Evolutionary conservation across 1,140 invertebrate species (phyloP), one percentile per base, ranked within the genome.

Genomic region (Camponotus floridanus): DNA sequence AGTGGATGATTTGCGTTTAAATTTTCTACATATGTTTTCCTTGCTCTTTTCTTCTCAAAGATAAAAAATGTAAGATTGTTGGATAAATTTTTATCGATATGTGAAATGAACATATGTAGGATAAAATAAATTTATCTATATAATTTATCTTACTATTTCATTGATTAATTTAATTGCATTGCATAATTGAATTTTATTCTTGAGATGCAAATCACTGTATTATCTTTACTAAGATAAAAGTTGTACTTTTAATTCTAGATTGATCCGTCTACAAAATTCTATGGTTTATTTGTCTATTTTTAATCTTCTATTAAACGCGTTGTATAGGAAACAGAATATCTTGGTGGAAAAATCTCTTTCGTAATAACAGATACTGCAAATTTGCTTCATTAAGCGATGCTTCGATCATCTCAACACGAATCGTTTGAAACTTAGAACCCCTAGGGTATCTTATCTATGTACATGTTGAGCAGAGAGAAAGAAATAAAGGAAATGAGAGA

Each of bases 351-450:
- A 15, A 80, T 80, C n/a, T 57, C 39, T 65, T 21, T 45, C 48
- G 11, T 26, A 45, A 9, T 48, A 39, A 18, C 64, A 80, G 64
- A 79, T 79, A 70, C 39, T 55, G 48, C 76, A 71, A 80, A 80
- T 80, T 80, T 42, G 36, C 48, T 80, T 80, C 78, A 48, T 80
- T 80, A 80, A 80, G 26, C 36, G 15, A 6, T 55, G 65, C 51
- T 68, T 80, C 65, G 48, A 80, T 80, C 65, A 71, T 42, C 45
- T 80, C 78, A 21, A 80, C 36, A 57, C 78, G 71, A 80, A 80
- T 80, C 78, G 78, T 57, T 80, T 55, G 78, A 80, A 80, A 80
- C 78, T 80, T 80, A 59, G 78, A 71, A 70, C 78, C 65, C 78
- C 65, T 70, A 59, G 78, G 78, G 78, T 15, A 31, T 26, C 65